Base-by-base conservation (phyloP, 37 sponge, comb jelly and placozoan species). In the Aphrocallistes beatrix region DNA sequence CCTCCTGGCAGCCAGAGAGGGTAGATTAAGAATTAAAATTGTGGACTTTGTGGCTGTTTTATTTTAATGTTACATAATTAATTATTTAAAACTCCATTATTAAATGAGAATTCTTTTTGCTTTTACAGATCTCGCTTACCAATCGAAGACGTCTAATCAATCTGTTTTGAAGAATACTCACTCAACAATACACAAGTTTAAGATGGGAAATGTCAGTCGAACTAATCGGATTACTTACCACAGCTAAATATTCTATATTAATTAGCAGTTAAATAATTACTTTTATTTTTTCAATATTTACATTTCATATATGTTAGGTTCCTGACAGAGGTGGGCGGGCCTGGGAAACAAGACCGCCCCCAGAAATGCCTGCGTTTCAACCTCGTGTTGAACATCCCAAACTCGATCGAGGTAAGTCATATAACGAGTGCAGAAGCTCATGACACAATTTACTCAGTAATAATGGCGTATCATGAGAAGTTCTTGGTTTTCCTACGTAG, bases 251-350 rank as follows among this genome's bases (percentile, higher is more conserved):
- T 42, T 42, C 6, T 16, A 16, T 16, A 42, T 42, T 42, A 42
- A 42, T 42, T 42, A 13, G 10, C 45, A 42, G 45, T 16, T 36
- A 16, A 81, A 81, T 37, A 9, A 81, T 34, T 17, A 17, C 37
- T 37, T 17, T 37, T 81, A 36, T 0, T 16, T 81, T 17, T 37
- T 36, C 9, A 37, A 9, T 9, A 81, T 17, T 17, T 81, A 9
- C 36, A 13, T 81, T 17, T 36, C 36, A 6, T 16, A 19, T n/a
- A n/a, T 60, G 10, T 60, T 13, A 60, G 88, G 94, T 94, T 1
- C 96, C 94, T 37, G 96, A 93, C 38, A 51, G 96, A 87, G 96
- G 96, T 1, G 96, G 96, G 28, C 48, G 96, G n/a, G 92, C 94
- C 28, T 40, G 47, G 45, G 96, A 95, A 92, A 93, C 94, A 42